phyloP scores from a whole-genome alignment of 1,140 invertebrate species.

The Caenorhabditis remanei region DNA sequence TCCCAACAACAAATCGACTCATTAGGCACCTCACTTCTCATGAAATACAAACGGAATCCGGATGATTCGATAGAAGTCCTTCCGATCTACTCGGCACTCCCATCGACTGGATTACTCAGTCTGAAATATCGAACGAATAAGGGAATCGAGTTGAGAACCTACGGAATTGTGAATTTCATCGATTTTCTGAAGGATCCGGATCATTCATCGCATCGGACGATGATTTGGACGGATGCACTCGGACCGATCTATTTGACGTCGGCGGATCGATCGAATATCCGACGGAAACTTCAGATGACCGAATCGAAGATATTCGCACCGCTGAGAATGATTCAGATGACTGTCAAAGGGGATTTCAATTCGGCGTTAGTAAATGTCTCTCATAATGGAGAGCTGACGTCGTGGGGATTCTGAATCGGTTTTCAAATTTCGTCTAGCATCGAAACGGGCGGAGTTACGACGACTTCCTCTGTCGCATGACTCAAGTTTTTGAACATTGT shows the following conservation, averaged over 20 bases:
- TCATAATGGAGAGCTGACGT: too few relatives aligned
- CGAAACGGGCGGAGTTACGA: too few relatives aligned
- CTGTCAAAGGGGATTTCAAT: constrained; percentile 6
- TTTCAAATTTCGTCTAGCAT: too few relatives aligned
- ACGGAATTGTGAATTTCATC: background rate
- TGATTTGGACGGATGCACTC: constrained; percentile 12
- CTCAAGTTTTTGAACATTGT: too few relatives aligned
- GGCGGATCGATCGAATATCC: constrained; percentile 3
- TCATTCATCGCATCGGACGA: background rate
- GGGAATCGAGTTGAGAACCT: background rate
- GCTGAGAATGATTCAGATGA: constrained; percentile 29
- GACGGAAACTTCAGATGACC: background rate
- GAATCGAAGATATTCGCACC: constrained; percentile 6
- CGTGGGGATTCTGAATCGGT: too few relatives aligned
- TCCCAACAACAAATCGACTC: background rate
- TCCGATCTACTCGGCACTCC: constrained; percentile 20
- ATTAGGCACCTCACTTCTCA: background rate
- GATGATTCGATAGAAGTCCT: background rate
- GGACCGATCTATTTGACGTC: constrained; percentile 26
- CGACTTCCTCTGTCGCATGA: too few relatives aligned
- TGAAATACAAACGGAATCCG: background rate
- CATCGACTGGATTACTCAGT: background rate
- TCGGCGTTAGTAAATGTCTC: background rate
- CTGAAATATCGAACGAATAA: constrained; percentile 28
- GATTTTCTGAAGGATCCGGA: background rate